phyloP scores from a whole-genome alignment of 2,797 vertebrate species.

The Pristis pectinata region DNA sequence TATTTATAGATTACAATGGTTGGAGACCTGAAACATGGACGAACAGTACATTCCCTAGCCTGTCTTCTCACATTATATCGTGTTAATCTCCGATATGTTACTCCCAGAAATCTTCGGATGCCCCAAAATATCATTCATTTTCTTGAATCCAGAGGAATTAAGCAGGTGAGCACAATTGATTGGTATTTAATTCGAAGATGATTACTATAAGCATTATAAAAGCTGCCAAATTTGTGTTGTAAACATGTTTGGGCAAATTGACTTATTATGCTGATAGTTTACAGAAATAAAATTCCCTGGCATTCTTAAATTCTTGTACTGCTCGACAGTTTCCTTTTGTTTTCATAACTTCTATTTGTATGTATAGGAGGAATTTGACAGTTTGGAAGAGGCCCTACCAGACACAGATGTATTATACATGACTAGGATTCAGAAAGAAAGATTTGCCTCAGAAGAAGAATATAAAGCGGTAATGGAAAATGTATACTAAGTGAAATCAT shows the following conservation, averaged over 20 bases:
- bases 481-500: background rate
- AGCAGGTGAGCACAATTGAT: slow-evolving; percentile 67
- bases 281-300: background rate
- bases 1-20: slow-evolving; percentile 86
- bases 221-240: background rate
- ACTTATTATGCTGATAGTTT: background rate
- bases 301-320: background rate
- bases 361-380: slow-evolving; percentile 84
- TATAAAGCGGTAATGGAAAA: slow-evolving; percentile 68
- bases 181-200: background rate
- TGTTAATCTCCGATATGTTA: slow-evolving; percentile 83
- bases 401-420: slow-evolving; percentile 94
- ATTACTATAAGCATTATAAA: background rate
- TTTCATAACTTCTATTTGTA: background rate
- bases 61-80: slow-evolving; percentile 90
- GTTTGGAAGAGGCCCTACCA: slow-evolving; percentile 83
- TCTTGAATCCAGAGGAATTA: slow-evolving; percentile 83
- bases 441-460: slow-evolving; percentile 74
- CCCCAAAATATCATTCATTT: slow-evolving; percentile 74
- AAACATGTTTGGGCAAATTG: background rate
- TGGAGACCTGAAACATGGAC: slow-evolving; percentile 90
- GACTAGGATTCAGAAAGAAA: slow-evolving; percentile 94
- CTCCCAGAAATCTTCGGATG: slow-evolving; percentile 82
- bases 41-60: slow-evolving; percentile 90
- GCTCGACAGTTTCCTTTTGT: background rate